A percentile compares a stretch with the other conserved stretches of the same genome.
These are phyloP conservation scores for Hydrophis major DNA, from an alignment of 2,797 vertebrate genomes.

Conservation along the genomic window DNA sequence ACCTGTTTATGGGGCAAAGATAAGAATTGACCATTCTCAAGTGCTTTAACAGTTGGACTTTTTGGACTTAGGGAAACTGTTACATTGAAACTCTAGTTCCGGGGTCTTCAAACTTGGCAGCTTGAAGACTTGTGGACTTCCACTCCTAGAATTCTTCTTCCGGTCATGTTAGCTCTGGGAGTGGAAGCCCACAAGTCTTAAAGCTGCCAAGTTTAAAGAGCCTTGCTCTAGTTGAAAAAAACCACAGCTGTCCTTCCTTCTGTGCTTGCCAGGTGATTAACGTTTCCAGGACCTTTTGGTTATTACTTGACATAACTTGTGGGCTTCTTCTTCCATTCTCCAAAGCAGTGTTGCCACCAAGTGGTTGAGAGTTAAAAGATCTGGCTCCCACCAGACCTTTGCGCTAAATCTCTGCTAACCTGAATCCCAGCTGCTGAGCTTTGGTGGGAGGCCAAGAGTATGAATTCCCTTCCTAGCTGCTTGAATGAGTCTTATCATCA, in stretches of 20 bases:
- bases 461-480: not conserved
- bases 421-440: not conserved
- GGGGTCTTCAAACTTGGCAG: too few species aligned
- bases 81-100: not conserved
- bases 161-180: too few species aligned
- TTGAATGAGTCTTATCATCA: not conserved
- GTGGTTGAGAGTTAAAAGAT: too few species aligned
- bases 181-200: too few species aligned
- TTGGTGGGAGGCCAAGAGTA: too few species aligned
- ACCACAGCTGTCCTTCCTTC: too few species aligned
- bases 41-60: not conserved
- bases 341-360: not conserved
- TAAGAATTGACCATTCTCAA: not conserved
- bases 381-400: too few species aligned
- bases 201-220: too few species aligned
- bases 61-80: not conserved
- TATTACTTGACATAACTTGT: not conserved
- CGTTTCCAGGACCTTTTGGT: not conserved
- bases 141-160: too few species aligned
- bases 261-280: not conserved
- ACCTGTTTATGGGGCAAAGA: not conserved
- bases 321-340: not conserved
- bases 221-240: not conserved
- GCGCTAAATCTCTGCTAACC: not conserved
- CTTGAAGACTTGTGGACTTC: too few species aligned